Conservation (phyloP, 2,113 vertebrate genomes). For the Hoplias malabaricus region DNA sequence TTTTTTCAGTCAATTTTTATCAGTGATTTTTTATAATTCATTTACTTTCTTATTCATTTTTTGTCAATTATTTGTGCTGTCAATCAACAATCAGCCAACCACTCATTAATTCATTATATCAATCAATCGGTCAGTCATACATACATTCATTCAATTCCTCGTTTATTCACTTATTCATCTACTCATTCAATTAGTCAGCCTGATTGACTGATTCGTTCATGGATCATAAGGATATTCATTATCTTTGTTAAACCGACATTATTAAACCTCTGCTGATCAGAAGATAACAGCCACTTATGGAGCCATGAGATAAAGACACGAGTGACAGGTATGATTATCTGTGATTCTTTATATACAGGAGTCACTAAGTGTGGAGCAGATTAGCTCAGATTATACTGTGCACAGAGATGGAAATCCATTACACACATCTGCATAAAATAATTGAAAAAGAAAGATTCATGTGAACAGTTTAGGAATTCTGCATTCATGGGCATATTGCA, state of each 20-base stretch:
- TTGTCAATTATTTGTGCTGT: too few species aligned
- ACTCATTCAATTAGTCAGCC: background rate
- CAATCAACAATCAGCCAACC: too few species aligned
- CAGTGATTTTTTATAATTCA: too few species aligned
- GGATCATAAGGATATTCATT: background rate
- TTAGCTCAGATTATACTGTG: background rate
- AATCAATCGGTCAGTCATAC: background rate
- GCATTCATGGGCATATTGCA: background rate
- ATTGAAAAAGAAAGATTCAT: constrained; percentile 1
- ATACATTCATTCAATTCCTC: background rate
- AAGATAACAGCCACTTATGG: background rate
- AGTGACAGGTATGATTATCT: background rate
- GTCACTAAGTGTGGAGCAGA: background rate
- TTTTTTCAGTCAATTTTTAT: too few species aligned
- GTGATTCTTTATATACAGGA: background rate
- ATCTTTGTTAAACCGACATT: background rate
- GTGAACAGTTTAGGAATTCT: constrained; percentile 5
- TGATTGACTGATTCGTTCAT: background rate
- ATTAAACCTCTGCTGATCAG: background rate
- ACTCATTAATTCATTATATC: too few species aligned
- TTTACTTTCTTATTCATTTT: too few species aligned
- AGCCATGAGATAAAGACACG: background rate
- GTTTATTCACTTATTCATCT: background rate
- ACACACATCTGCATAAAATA: constrained; percentile 33
- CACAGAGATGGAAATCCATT: constrained; percentile 10